phyloP scores from a whole-genome alignment of 2,888 invertebrate species.

The Odontocerum albicorne region DNA sequence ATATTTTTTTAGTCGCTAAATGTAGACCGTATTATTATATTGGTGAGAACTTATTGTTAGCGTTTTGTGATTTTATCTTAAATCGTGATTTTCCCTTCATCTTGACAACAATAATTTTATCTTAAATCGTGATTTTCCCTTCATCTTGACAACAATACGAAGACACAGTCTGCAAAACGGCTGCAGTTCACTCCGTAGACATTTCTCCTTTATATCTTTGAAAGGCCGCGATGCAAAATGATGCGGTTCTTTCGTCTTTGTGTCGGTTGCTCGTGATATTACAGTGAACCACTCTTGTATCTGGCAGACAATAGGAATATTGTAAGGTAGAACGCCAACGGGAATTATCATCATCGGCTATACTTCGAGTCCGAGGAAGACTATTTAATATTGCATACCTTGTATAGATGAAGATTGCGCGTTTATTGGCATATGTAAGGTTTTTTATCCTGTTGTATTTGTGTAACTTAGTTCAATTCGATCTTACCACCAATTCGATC shows the following conservation, averaged over 20 bases:
- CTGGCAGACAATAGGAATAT: constrained; percentile 12
- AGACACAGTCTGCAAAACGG: too few species aligned
- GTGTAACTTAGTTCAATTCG: too few species aligned
- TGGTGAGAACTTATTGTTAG: too few species aligned
- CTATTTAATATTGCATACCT: too few species aligned
- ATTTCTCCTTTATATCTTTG: constrained; percentile 17
- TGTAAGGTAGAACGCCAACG: background rate
- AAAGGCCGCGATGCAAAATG: constrained; percentile 13
- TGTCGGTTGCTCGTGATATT: background rate
- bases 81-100: constrained; percentile 8
- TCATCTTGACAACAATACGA: constrained; percentile 12
- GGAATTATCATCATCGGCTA: background rate
- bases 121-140: constrained; percentile 8
- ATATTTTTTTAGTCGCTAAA: too few species aligned
- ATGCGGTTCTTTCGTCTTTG: constrained; percentile 1
- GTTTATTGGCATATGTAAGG: too few species aligned
- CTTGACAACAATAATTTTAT: constrained; percentile 12
- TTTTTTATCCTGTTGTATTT: too few species aligned
- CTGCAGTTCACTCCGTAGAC: background rate
- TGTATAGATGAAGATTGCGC: too few species aligned
- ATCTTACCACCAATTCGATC: too few species aligned
- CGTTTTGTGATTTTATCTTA: too few species aligned
- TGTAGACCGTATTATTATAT: too few species aligned
- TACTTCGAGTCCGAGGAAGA: background rate
- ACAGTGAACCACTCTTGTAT: constrained; percentile 11